Evolutionary conservation across 2,888 invertebrate species (phyloP).

Genomic region (Eupithecia tripunctaria): DNA sequence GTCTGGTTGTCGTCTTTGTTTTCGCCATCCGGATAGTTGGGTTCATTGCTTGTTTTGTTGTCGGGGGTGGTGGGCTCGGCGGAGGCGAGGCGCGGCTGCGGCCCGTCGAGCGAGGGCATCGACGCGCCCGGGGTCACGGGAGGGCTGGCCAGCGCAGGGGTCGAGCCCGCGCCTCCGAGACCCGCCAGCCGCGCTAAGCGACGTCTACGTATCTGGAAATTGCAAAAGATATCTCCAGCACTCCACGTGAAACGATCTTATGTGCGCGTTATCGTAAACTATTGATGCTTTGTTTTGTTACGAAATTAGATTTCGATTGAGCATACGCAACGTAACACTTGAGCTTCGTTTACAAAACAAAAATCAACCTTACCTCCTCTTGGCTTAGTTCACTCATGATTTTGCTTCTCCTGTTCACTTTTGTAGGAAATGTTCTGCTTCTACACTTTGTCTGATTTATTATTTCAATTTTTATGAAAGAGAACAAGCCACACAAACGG

Average conservation of each 20-base stretch:
- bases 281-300: slow-evolving; percentile 83
- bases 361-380: slow-evolving; percentile 90
- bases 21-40: slow-evolving; percentile 69
- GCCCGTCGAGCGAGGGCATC: slow-evolving; percentile 63
- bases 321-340: slow-evolving; percentile 79
- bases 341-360: slow-evolving; percentile 74
- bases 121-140: slow-evolving; percentile 79
- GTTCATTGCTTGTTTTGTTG: slow-evolving; percentile 70
- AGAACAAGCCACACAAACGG: slow-evolving; percentile 78
- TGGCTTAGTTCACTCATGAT: slow-evolving; percentile 93
- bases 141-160: slow-evolving; percentile 67
- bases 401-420: slow-evolving; percentile 54
- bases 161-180: slow-evolving; percentile 76
- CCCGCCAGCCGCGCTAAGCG: slow-evolving; percentile 89
- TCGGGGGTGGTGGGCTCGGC: slow-evolving; percentile 69
- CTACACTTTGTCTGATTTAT: slow-evolving; percentile 64
- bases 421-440: slow-evolving; percentile 53
- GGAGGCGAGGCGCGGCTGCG: slow-evolving; percentile 60
- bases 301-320: slow-evolving; percentile 83
- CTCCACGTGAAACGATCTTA: slow-evolving; percentile 62
- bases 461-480: slow-evolving; percentile 65
- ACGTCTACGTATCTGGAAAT: slow-evolving; percentile 89
- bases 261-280: slow-evolving; percentile 63
- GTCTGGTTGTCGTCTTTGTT: slow-evolving; percentile 71
- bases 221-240: slow-evolving; percentile 56